Evolutionary conservation across 2,113 vertebrate species (phyloP).

Genomic region (Toxostoma redivivum): DNA sequence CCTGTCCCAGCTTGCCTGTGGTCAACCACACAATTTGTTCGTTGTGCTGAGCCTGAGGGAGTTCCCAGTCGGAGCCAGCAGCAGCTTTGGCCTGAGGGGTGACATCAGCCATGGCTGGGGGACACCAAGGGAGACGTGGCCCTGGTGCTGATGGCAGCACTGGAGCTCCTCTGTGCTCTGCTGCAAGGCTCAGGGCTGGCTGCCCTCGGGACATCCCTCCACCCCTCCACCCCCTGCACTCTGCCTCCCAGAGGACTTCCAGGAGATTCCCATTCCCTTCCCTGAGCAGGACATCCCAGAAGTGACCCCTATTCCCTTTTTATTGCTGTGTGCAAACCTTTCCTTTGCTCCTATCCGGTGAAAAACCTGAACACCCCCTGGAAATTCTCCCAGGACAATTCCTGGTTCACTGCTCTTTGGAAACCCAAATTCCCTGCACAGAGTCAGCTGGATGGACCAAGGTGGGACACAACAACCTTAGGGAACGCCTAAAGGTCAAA

Average conservation of each 20-base stretch:
- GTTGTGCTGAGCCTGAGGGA: background rate
- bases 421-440: rapidly evolving
- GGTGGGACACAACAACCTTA: background rate
- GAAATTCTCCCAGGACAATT: background rate
- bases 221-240: background rate
- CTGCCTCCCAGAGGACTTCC: background rate
- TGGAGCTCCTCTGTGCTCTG: background rate
- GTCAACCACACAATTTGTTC: constrained; percentile 27
- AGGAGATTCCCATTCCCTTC: background rate
- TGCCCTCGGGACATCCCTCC: background rate
- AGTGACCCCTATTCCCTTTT: background rate
- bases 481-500: background rate
- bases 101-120: background rate
- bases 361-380: background rate
- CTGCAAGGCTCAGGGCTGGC: background rate
- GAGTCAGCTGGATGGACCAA: background rate
- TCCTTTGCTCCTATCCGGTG: background rate
- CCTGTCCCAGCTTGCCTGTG: background rate
- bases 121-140: background rate
- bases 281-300: background rate
- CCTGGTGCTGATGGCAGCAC: background rate
- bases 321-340: background rate
- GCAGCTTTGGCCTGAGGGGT: background rate
- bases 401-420: background rate
- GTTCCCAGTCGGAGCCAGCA: background rate